These are phyloP conservation scores for Mastacembelus armatus DNA, from an alignment of 2,797 vertebrate species.

Conservation along the genomic window DNA sequence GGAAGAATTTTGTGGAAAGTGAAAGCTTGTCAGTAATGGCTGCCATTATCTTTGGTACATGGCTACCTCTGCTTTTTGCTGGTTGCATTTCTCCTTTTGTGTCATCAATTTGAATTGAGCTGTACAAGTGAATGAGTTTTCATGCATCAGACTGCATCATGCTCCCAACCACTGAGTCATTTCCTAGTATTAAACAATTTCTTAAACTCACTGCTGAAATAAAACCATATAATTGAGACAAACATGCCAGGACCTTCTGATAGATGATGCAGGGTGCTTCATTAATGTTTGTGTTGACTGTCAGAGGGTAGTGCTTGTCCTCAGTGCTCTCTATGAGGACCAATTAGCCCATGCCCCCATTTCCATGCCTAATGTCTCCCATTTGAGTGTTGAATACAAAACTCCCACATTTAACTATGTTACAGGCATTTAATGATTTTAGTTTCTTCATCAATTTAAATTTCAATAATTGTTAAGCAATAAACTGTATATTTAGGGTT, in stretches of 20 bases:
- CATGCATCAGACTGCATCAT: slow-evolving; percentile 2
- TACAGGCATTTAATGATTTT: slow-evolving; percentile 41
- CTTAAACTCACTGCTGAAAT: slow-evolving; percentile 45
- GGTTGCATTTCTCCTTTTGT: slow-evolving; percentile 39
- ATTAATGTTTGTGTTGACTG: slow-evolving; percentile 78
- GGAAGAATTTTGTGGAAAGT: slow-evolving; percentile 46
- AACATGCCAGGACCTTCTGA: slow-evolving; percentile 62
- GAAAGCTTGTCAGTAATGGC: slow-evolving; percentile 57
- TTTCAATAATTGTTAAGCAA: neutral
- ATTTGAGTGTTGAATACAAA: slow-evolving; percentile 61
- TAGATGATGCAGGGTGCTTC: slow-evolving; percentile 63
- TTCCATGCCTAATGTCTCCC: slow-evolving; percentile 72
- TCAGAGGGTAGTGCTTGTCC: slow-evolving; percentile 62
- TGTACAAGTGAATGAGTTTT: slow-evolving; percentile 29
- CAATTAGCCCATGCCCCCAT: slow-evolving; percentile 76
- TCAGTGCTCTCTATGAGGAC: slow-evolving; percentile 72
- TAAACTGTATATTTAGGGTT: neutral
- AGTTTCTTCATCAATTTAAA: slow-evolving; percentile 37
- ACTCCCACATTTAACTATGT: slow-evolving; percentile 50
- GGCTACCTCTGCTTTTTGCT: slow-evolving; percentile 56
- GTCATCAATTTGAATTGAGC: slow-evolving; percentile 49
- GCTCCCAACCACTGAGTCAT: slow-evolving; percentile 38
- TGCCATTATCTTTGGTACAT: slow-evolving; percentile 44
- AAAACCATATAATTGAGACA: slow-evolving; percentile 75
- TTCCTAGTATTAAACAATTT: slow-evolving; percentile 47